phyloP scores from a whole-genome alignment of 2,797 vertebrate genomes.

The Phaenicophaeus curvirostris region DNA sequence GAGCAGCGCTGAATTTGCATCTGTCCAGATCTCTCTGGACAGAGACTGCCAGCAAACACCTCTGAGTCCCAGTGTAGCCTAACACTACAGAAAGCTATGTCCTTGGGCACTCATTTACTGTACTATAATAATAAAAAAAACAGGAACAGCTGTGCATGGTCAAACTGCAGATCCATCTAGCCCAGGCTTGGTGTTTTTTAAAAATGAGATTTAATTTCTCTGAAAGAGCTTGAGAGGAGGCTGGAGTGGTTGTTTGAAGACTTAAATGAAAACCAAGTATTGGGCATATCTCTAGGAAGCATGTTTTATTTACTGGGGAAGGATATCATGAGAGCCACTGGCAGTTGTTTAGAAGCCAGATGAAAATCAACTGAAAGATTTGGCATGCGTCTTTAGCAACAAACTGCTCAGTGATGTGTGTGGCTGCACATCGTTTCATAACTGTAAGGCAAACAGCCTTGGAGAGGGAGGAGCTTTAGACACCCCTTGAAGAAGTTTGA shows the following conservation, averaged over 20 bases:
- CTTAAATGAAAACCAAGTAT: background rate
- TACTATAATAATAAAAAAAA: background rate
- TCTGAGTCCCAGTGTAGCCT: background rate
- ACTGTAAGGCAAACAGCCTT: background rate
- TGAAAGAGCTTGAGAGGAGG: background rate
- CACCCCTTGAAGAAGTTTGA: background rate
- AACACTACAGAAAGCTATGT: background rate
- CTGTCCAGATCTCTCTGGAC: background rate
- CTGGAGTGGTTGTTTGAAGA: background rate
- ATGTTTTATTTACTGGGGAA: background rate
- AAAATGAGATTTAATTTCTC: background rate
- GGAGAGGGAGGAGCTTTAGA: background rate
- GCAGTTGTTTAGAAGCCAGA: constrained; percentile 7
- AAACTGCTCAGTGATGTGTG: background rate
- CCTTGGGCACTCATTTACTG: background rate
- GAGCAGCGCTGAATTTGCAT: background rate
- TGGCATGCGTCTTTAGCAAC: background rate
- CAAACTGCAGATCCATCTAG: background rate
- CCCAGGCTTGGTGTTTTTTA: background rate
- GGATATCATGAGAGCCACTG: background rate
- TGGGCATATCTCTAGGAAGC: background rate
- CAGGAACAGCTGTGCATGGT: background rate
- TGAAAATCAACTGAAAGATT: constrained; percentile 21
- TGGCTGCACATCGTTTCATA: background rate
- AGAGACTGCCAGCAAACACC: background rate